These are phyloP conservation scores for Coptodon rendalli DNA, from an alignment of 2,113 vertebrate genomes.

Conservation along the genomic window DNA sequence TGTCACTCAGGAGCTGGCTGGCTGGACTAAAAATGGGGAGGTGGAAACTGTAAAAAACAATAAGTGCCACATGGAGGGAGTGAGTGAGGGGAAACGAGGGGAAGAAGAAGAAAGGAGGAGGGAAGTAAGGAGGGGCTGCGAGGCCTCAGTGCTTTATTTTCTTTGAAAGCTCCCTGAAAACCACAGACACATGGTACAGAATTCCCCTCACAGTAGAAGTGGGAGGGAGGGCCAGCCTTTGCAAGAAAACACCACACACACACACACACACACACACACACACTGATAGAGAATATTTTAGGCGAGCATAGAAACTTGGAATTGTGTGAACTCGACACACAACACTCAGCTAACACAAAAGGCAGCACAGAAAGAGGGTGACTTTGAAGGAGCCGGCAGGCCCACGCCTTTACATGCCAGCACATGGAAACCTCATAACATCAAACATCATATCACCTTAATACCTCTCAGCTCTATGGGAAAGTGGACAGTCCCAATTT, in stretches of 20 bases:
- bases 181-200: constrained; percentile 71
- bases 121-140: constrained; percentile 6
- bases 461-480: constrained; percentile 30
- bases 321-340: constrained; percentile 22
- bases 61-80: constrained; percentile 43
- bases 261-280: not conserved
- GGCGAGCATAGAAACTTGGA: not conserved
- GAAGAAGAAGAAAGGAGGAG: not conserved
- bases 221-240: not conserved
- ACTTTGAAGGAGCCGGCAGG: constrained; percentile 31
- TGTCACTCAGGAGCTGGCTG: not conserved
- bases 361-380: not conserved
- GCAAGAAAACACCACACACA: constrained; percentile 32
- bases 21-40: constrained; percentile 1
- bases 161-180: constrained; percentile 72
- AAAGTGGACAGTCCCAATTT: constrained; percentile 42
- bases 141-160: constrained; percentile 67
- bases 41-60: not conserved
- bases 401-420: constrained; percentile 15
- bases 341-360: constrained; percentile 7
- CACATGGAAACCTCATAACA: not conserved
- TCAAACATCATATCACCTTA: constrained; percentile 15
- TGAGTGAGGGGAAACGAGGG: constrained; percentile 12
- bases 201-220: constrained; percentile 57
- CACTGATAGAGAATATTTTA: not conserved